Base-by-base conservation (phyloP, 2,888 invertebrate genomes). In the Heteromyza rotundicornis region DNA sequence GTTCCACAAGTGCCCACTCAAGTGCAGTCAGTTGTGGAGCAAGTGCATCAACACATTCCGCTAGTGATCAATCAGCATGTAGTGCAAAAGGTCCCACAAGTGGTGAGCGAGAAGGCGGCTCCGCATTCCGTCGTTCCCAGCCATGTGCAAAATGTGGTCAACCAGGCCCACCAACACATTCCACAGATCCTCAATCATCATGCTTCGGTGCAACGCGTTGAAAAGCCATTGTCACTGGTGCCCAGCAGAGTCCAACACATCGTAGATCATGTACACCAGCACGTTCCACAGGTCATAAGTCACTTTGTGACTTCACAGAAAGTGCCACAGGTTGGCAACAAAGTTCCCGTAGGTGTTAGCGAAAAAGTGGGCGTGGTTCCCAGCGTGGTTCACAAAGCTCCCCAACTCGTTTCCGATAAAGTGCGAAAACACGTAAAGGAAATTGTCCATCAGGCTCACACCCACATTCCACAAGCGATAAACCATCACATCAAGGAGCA, bases 361-460 rank as follows among this genome's bases (percentile, higher is more conserved):
- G n/a, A n/a, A n/a, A n/a, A n/a, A n/a, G n/a, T n/a, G n/a, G n/a
- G n/a, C n/a, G n/a, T n/a, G n/a, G n/a, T n/a, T n/a, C n/a, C n/a
- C n/a, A n/a, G n/a, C n/a, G n/a, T n/a, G 47, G 61, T 58, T 36
- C 32, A 17, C 40, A 40, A 17, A 47, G 22, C 5, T 10, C 19
- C 14, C 47, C 47, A 47, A 47, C 47, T 2, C 2, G n/a, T 32
- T 22, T 7, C 20, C 8, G 24, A 40, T 19, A 0, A 52, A 12
- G 50, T 52, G 10, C n/a, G n/a, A 62, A 65, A 7, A 14, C 36
- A 2, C 22, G n/a, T n/a, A n/a, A 59, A 69, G 60, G 64, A 67
- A 59, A 65, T 68, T 61, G 64, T 74, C 69, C 59, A 71, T 59
- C 52, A 67, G 36, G 61, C 60, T 55, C 67, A 68, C 5, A 64